phyloP scores from a whole-genome alignment of 2,113 vertebrate species.

The Caranx melampygus region DNA sequence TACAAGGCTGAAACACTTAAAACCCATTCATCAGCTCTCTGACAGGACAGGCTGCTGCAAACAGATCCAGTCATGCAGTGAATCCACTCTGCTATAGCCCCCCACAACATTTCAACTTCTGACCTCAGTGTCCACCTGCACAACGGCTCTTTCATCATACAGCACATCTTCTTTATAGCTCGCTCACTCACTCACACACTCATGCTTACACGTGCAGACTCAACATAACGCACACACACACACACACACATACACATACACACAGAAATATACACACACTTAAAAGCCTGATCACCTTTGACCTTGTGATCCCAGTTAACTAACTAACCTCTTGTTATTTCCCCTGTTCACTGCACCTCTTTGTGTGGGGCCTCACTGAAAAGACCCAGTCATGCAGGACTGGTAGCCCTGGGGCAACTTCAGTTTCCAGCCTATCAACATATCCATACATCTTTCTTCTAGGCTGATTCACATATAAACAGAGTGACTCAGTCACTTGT shows the following conservation, averaged over 20 bases:
- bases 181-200: slow-evolving; percentile 22
- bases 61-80: slow-evolving; percentile 74
- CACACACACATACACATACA: slow-evolving; percentile 6
- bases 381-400: slow-evolving; percentile 72
- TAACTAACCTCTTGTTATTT: slow-evolving; percentile 77
- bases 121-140: slow-evolving; percentile 76
- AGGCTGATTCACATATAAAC: slow-evolving; percentile 36
- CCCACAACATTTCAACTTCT: slow-evolving; percentile 71
- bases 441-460: slow-evolving; percentile 48
- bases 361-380: slow-evolving; percentile 72
- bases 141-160: slow-evolving; percentile 68
- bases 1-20: slow-evolving; percentile 68
- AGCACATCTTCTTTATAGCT: slow-evolving; percentile 68
- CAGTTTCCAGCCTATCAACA: slow-evolving; percentile 64
- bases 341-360: slow-evolving; percentile 60
- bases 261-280: slow-evolving; percentile 9
- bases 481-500: slow-evolving; percentile 54
- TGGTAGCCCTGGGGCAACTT: slow-evolving; percentile 52
- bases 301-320: slow-evolving; percentile 76
- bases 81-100: slow-evolving; percentile 39
- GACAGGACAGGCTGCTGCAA: slow-evolving; percentile 65
- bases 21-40: slow-evolving; percentile 72
- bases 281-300: slow-evolving; percentile 70
- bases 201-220: not conserved
- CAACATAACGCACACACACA: not conserved